Evolutionary conservation across 2,888 invertebrate genomes (phyloP).

Genomic region (Harpalus rubripes): DNA sequence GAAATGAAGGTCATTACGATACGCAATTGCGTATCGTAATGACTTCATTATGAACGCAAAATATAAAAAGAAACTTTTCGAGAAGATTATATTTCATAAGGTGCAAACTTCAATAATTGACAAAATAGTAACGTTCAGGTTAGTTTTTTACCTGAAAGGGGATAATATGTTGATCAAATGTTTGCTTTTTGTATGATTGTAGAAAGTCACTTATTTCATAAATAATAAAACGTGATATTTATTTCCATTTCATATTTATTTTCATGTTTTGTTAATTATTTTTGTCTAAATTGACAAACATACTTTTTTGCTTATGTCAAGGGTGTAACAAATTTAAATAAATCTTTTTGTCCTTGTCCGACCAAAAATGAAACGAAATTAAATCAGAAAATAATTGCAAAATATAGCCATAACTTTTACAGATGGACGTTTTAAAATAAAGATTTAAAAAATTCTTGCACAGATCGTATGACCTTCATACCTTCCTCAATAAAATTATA

Average conservation of each 20-base stretch:
- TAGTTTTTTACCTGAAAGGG: too few relatives aligned
- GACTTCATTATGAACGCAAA: too few relatives aligned
- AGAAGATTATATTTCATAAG: too few relatives aligned
- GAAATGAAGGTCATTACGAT: too few relatives aligned
- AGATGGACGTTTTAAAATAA: neutral
- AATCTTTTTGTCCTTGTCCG: neutral
- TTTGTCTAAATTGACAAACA: neutral
- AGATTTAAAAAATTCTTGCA: neutral
- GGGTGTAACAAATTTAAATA: slow-evolving; percentile 1
- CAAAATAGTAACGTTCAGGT: too few relatives aligned
- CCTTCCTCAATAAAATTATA: neutral
- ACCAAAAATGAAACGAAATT: neutral
- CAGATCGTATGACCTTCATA: neutral
- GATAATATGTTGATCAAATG: too few relatives aligned
- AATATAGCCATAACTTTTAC: neutral
- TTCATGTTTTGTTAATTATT: neutral
- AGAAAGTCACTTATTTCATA: too few relatives aligned
- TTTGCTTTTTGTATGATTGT: too few relatives aligned
- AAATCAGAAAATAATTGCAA: slow-evolving; percentile 10
- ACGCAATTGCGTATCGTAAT: too few relatives aligned
- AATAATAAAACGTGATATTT: neutral
- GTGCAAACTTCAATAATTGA: too few relatives aligned
- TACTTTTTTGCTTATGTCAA: neutral
- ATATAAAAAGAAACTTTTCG: too few relatives aligned
- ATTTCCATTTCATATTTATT: neutral